These are phyloP conservation scores for Sinocyclocheilus maitianheensis DNA, from an alignment of 2,113 vertebrate species.

Conservation along the genomic window DNA sequence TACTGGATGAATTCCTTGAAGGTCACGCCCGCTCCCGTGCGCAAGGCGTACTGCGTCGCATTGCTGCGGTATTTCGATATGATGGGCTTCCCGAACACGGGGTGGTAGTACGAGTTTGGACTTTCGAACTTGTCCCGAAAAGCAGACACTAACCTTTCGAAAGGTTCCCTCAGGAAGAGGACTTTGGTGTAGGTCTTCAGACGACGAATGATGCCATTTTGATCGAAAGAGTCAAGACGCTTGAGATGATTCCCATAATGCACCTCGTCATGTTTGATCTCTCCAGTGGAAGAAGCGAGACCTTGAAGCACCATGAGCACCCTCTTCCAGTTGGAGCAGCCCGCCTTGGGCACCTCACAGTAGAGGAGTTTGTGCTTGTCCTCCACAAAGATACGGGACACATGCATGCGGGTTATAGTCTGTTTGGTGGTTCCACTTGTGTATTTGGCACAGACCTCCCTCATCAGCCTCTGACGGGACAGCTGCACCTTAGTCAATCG, in stretches of 20 bases:
- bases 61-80: slow-evolving; percentile 81
- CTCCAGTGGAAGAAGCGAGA: slow-evolving; percentile 78
- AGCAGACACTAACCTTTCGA: slow-evolving; percentile 91
- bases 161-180: slow-evolving; percentile 91
- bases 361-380: slow-evolving; percentile 91
- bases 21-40: slow-evolving; percentile 85
- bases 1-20: slow-evolving; percentile 95
- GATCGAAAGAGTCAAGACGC: slow-evolving; percentile 46
- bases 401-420: slow-evolving; percentile 82
- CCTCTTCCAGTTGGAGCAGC: slow-evolving; percentile 98
- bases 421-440: slow-evolving; percentile 78
- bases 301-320: slow-evolving; percentile 93
- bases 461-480: slow-evolving; percentile 82
- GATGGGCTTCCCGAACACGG: slow-evolving; percentile 89
- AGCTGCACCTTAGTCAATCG: slow-evolving; percentile 73
- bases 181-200: slow-evolving; percentile 93
- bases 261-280: slow-evolving; percentile 85
- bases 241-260: slow-evolving; percentile 77
- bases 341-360: slow-evolving; percentile 95
- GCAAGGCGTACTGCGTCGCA: slow-evolving; percentile 78
- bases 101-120: slow-evolving; percentile 91
- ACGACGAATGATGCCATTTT: slow-evolving; percentile 83
- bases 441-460: slow-evolving; percentile 87
- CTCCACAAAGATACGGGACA: slow-evolving; percentile 90
- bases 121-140: slow-evolving; percentile 93